Conservation (phyloP, 2,113 vertebrate species). For the Xiphorhynchus elegans region DNA sequence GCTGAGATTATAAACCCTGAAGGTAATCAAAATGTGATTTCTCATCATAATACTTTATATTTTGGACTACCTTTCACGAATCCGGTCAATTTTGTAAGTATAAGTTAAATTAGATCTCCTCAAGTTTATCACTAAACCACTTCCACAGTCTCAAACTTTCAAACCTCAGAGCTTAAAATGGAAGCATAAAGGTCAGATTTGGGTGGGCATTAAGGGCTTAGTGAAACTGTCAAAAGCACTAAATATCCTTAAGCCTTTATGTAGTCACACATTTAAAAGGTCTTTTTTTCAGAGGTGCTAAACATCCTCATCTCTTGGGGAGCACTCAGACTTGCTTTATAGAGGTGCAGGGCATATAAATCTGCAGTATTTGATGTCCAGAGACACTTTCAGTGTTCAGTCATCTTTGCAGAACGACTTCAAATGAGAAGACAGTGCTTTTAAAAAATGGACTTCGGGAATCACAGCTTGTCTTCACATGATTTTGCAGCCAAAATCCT, state of each 20-base stretch:
- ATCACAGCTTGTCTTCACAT: neutral
- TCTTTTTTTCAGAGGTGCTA: conserved; percentile 13
- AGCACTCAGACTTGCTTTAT: neutral
- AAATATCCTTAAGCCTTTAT: neutral
- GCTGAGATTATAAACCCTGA: neutral
- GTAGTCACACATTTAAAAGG: neutral
- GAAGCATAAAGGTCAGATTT: neutral
- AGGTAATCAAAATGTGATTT: neutral
- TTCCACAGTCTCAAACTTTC: neutral
- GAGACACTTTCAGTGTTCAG: neutral
- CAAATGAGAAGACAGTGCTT: neutral
- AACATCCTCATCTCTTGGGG: neutral
- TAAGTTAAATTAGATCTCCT: neutral
- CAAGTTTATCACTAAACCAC: neutral
- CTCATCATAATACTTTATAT: neutral
- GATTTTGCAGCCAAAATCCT: neutral
- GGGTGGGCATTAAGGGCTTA: neutral
- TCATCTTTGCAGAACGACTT: neutral
- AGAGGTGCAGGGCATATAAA: neutral
- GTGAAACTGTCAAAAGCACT: neutral
- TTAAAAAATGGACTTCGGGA: neutral
- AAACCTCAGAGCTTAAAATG: neutral
- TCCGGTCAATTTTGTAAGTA: neutral
- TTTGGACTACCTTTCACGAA: neutral
- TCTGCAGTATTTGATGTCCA: neutral